Base-by-base conservation (phyloP, 1,140 invertebrate genomes). In the Zaprionus taronus region DNA sequence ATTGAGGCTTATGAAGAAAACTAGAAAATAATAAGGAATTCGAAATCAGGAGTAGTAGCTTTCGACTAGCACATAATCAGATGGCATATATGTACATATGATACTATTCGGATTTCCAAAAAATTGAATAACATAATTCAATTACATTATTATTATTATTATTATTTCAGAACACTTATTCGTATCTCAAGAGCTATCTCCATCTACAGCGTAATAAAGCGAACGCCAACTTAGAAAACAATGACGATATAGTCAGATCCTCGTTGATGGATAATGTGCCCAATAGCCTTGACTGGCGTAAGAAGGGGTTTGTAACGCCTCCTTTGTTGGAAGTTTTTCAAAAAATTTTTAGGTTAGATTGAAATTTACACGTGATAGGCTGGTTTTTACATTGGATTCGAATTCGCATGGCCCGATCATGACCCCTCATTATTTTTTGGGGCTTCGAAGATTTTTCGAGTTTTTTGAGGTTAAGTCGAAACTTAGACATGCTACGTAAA, bases 271-370 rank as follows among this genome's bases (percentile, higher is more conserved):
- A 71, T 9, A 80, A 83, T 49, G 36, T 83, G 9, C 92, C 92
- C 0, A 85, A 91, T 22, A 63, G 62, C 24, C 79, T 96, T 5
- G 96, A 97, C 81, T 97, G 96, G 96, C 93, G 96, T 3, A 87
- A 94, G 55, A 93, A 93, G 66, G 96, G 96, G 1, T 97, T 96
- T 71, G 81, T 91, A 2, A 96, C 96, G 0, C 82, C 92, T 0
- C 79, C 94, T 0, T n/a, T n/a, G n/a, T n/a, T n/a, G 20, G 20
- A 20, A 20, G 20, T 20, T 20, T 20, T 20, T 20, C 20, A 20
- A 20, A 20, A 20, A 20, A 1, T 20, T 20, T 20, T 20, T 20
- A 20, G 20, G 20, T 20, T 20, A 20, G 20, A 1, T 20, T 20
- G 20, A 20, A 20, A 20, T 20, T 20, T 1, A 20, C 1, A 20